Base-by-base conservation (phyloP, 2,888 invertebrate genomes). In the Byasa hedistus region DNA sequence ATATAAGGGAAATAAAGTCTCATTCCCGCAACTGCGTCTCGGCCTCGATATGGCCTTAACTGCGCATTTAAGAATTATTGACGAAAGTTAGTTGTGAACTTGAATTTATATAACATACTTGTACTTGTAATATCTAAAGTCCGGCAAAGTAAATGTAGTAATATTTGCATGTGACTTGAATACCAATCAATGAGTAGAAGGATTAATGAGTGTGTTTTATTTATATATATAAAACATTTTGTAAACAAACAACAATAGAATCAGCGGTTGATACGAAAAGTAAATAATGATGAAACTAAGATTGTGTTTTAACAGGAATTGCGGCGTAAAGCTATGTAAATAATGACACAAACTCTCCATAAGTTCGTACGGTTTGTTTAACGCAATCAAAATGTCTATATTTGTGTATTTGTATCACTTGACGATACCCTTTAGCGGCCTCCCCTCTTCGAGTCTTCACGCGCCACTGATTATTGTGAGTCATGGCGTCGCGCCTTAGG, bases 401-500 rank as follows among this genome's bases (percentile, higher is more conserved):
- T 70, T 67, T 68, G 51, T 64, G 62, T 63, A 64, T 63, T 65
- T 68, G 72, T 76, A 74, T 73, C 71, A 73, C 71, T 70, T 72
- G 70, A 70, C 75, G 79, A 80, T 83, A 85, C 80, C 86, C 86
- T 82, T 81, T 75, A 75, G 75, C 74, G 86, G 87, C 84, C 87
- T 84, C 87, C 87, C 86, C 84, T 81, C 78, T 76, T 76, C 69
- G 72, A 77, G 32, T 67, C 68, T 86, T 86, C 82, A 87, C 85
- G 89, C 88, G 77, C 81, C 80, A 84, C 79, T 83, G 85, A 71
- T 74, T 77, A 71, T 55, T 61, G 80, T 87, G 87, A 88, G 76
- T 89, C 88, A 88, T 76, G 70, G 72, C 78, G 81, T 82, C 82
- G 83, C 83, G 81, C 82, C 81, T 83, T 77, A 79, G 78, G 80